These are phyloP conservation scores for Stictocephala bisonia DNA, from an alignment of 2,888 invertebrate species.

Conservation along the genomic window DNA sequence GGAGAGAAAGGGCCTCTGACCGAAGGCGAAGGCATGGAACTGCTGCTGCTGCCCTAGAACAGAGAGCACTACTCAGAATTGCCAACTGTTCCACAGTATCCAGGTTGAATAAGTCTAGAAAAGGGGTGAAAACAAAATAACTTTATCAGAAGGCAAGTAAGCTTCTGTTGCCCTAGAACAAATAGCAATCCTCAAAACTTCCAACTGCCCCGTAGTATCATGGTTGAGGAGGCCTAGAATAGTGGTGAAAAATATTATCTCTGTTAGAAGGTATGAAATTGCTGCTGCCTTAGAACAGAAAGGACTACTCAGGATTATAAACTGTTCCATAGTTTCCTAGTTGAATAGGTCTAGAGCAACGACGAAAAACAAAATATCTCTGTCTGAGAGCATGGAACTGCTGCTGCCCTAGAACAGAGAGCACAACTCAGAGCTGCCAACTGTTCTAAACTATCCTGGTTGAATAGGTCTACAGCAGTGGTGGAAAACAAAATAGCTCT, in stretches of 20 bases:
- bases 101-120: no score
- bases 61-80: constrained; percentile 77
- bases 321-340: constrained; percentile 36
- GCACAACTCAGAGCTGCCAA: no score
- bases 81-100: constrained; percentile 40
- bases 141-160: no score
- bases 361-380: no score
- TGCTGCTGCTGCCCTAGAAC: constrained; percentile 96
- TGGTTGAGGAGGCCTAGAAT: constrained; percentile 64
- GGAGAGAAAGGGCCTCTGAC: constrained; percentile 88
- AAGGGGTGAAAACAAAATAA: no score
- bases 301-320: constrained; percentile 72
- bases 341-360: no score
- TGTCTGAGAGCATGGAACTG: no score
- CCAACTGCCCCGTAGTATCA: no score
- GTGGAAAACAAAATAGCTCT: constrained; percentile 86
- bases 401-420: no score
- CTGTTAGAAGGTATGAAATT: constrained; percentile 86
- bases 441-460: no score
- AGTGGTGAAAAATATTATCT: constrained; percentile 81
- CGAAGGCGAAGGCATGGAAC: constrained; percentile 84
- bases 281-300: constrained; percentile 94
- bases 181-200: no score
- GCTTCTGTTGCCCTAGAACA: no score
- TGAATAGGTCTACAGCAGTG: constrained; percentile 65